Conservation (phyloP, 2,113 vertebrate species). For the Caloenas nicobarica region DNA sequence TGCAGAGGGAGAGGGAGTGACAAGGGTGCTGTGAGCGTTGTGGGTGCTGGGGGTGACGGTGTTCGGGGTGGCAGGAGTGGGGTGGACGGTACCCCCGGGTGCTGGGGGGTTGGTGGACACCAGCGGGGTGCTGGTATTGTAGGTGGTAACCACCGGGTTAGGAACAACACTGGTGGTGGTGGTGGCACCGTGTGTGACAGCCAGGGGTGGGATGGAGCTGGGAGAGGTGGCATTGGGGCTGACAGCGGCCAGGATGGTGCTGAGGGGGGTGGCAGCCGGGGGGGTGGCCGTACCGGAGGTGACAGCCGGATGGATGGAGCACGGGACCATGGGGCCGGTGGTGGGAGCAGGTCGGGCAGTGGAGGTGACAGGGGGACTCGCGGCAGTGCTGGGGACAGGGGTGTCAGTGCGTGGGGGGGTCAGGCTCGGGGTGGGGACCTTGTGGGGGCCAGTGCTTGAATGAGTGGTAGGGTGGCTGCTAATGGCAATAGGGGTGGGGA, state of each 20-base stretch:
- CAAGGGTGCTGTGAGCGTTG: neutral
- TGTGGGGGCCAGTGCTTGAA: neutral
- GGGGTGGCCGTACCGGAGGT: neutral
- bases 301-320: neutral
- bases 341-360: accelerated
- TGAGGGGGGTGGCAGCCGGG: accelerated
- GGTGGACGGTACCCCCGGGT: neutral
- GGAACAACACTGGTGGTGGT: neutral
- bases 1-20: neutral
- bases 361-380: neutral
- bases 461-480: neutral
- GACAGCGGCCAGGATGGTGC: neutral
- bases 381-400: neutral
- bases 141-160: accelerated
- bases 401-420: neutral
- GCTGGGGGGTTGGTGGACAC: neutral
- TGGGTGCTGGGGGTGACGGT: neutral
- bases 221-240: neutral
- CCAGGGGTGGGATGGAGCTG: neutral
- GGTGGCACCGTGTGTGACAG: neutral
- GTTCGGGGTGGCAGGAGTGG: neutral
- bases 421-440: neutral
- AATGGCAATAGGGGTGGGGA: neutral
- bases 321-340: neutral
- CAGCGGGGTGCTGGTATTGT: neutral